phyloP scores from a whole-genome alignment of 2,113 vertebrate species.

The Thomomys bottae region DNA sequence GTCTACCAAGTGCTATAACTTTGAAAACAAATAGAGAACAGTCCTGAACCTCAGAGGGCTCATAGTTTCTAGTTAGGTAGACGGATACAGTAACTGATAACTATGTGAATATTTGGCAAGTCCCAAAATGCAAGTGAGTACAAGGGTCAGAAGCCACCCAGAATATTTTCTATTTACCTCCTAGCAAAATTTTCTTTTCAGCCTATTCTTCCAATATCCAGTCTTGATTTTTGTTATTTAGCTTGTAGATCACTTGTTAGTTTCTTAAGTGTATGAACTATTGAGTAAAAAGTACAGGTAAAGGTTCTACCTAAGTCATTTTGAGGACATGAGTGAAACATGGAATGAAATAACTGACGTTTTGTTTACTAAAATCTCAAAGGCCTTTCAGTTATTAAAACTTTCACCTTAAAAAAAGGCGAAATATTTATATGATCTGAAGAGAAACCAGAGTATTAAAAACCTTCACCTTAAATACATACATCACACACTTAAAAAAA shows the following conservation, averaged over 20 bases:
- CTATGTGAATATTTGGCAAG: constrained; percentile 44
- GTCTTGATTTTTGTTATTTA: constrained; percentile 60
- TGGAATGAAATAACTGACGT: constrained; percentile 38
- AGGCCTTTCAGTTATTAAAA: constrained; percentile 14
- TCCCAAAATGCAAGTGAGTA: constrained; percentile 15
- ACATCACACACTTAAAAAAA: neutral
- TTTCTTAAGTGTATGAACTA: constrained; percentile 42
- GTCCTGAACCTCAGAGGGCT: constrained; percentile 52
- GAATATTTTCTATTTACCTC: constrained; percentile 32
- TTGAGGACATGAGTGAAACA: neutral
- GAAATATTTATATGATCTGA: too few relatives aligned
- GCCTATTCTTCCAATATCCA: constrained; percentile 41
- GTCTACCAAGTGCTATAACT: constrained; percentile 9
- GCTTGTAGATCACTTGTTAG: constrained; percentile 40
- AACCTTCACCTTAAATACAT: constrained; percentile 24
- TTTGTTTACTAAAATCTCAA: constrained; percentile 18
- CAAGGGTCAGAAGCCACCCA: constrained; percentile 42
- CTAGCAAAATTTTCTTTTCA: constrained; percentile 45
- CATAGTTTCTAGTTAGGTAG: constrained; percentile 8
- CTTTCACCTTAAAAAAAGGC: too few relatives aligned
- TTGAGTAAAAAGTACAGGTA: constrained; percentile 8
- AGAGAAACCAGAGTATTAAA: too few relatives aligned
- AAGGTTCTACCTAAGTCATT: neutral
- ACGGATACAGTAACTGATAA: constrained; percentile 27
- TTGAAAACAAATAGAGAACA: neutral